Conservation (phyloP, 2,113 vertebrate genomes). For the Microcebus jonahi region DNA sequence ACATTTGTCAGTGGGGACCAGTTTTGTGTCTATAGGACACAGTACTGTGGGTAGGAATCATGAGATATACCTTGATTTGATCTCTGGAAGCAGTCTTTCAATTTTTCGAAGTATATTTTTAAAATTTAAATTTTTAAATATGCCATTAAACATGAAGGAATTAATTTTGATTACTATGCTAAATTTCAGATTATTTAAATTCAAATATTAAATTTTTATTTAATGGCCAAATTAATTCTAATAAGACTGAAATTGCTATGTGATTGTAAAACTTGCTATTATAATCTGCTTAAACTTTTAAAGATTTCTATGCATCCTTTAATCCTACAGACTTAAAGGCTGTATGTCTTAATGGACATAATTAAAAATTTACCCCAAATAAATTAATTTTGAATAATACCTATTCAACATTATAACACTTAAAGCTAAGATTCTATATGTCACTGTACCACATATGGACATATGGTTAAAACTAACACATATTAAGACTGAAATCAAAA, state of each 20-base stretch:
- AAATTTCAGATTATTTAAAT: constrained; percentile 20
- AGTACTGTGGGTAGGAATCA: not conserved
- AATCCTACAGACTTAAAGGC: not conserved
- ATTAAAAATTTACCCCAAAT: constrained; percentile 43
- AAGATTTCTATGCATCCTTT: not conserved
- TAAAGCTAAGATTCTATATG: constrained; percentile 33
- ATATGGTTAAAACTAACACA: constrained; percentile 18
- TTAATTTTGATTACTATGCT: not conserved
- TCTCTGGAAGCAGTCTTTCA: not conserved
- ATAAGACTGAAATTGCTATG: not conserved
- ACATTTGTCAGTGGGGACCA: not conserved
- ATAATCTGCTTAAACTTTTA: constrained; percentile 13
- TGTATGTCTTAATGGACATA: not conserved
- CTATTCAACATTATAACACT: not conserved
- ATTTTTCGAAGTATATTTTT: not conserved
- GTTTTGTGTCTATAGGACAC: not conserved
- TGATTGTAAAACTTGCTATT: not conserved
- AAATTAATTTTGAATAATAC: constrained; percentile 40
- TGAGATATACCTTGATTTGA: not conserved
- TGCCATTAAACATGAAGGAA: not conserved
- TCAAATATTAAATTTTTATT: constrained; percentile 19
- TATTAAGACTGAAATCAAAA: constrained; percentile 43
- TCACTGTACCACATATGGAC: not conserved
- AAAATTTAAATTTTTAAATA: not conserved
- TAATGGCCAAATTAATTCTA: not conserved